These are phyloP conservation scores for Endomychus coccineus DNA, from an alignment of 2,888 invertebrate genomes.

Conservation along the genomic window DNA sequence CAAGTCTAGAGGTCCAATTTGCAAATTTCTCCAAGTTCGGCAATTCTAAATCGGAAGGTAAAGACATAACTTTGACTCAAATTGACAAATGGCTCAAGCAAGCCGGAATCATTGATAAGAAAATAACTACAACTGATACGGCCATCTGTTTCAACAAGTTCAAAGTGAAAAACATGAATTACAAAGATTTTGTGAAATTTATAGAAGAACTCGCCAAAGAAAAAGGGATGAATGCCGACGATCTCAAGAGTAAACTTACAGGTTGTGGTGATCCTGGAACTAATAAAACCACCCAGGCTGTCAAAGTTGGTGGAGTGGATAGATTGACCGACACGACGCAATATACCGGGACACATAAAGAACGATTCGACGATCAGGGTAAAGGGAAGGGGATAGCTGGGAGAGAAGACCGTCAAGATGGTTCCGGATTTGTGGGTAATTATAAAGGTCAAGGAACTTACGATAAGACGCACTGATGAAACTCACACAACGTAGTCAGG, in stretches of 20 bases:
- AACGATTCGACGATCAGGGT: conserved; percentile 74
- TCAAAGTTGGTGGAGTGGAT: conserved; percentile 55
- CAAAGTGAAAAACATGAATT: conserved; percentile 47
- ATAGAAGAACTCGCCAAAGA: conserved; percentile 73
- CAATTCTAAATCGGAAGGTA: conserved; percentile 78
- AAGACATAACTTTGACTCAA: conserved; percentile 77
- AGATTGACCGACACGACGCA: conserved; percentile 75
- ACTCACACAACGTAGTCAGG: no score
- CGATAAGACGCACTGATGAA: conserved; percentile 50
- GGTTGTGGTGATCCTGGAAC: conserved; percentile 57
- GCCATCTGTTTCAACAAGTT: conserved; percentile 85
- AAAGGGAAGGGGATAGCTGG: conserved; percentile 81
- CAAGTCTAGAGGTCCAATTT: conserved; percentile 63
- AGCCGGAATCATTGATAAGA: conserved; percentile 69
- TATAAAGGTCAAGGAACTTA: conserved; percentile 76
- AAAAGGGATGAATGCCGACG: conserved; percentile 65
- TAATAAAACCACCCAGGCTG: conserved; percentile 36
- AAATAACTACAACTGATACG: conserved; percentile 82
- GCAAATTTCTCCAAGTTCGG: conserved; percentile 81
- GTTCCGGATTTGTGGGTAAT: conserved; percentile 71
- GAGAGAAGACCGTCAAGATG: conserved; percentile 66
- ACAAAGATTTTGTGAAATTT: conserved; percentile 49
- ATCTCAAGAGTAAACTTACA: conserved; percentile 69
- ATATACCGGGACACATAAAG: conserved; percentile 79
- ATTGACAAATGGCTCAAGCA: conserved; percentile 95